These are phyloP conservation scores for Maniola jurtina DNA, from an alignment of 1,140 invertebrate genomes.

Conservation along the genomic window DNA sequence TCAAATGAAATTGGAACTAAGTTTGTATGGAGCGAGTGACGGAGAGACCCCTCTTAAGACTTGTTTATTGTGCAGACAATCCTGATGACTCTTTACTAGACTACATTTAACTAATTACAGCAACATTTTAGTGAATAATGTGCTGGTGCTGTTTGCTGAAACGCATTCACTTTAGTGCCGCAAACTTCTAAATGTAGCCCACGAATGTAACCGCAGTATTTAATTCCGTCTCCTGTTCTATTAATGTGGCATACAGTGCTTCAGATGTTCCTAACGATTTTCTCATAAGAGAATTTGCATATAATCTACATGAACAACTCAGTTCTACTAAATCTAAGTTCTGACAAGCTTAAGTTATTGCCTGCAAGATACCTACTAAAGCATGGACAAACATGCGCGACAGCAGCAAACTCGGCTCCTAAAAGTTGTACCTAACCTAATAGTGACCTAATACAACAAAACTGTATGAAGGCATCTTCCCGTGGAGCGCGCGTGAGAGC, in stretches of 20 bases:
- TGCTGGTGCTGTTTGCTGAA: not conserved
- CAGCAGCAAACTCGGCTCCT: no score
- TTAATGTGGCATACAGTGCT: conserved; percentile 5
- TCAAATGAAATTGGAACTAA: no score
- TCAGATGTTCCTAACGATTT: conserved; percentile 2
- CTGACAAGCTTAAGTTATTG: not conserved
- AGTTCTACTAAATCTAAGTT: not conserved
- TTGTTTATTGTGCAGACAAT: no score
- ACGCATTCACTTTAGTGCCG: conserved; percentile 4
- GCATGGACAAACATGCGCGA: no score
- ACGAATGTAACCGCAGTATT: not conserved
- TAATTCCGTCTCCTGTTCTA: conserved; percentile 4
- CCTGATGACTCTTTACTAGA: no score
- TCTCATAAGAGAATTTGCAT: not conserved
- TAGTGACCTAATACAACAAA: no score
- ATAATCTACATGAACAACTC: not conserved
- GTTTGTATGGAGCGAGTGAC: no score
- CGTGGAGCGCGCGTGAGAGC: no score
- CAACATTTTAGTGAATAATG: not conserved
- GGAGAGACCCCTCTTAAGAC: no score
- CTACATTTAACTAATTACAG: not conserved
- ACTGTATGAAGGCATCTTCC: no score
- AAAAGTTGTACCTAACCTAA: no score
- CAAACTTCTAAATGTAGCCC: not conserved
- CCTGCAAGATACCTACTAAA: not conserved